Base-by-base conservation (phyloP, 2,113 vertebrate genomes). In the Microcebus tavaratra region DNA sequence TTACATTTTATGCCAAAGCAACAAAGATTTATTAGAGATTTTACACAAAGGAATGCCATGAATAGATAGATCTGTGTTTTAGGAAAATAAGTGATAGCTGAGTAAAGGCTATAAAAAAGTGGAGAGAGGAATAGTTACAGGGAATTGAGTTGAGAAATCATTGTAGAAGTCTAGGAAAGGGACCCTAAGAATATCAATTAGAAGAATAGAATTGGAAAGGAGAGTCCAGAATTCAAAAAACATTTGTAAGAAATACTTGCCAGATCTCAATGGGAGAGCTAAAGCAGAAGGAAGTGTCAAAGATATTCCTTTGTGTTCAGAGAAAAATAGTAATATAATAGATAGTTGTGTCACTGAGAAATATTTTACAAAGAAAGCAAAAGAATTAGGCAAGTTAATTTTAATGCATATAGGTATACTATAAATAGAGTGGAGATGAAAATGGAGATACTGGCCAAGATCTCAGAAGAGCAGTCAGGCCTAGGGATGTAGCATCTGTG, bases 41-140 rank as follows among this genome's bases (percentile, higher is more conserved):
- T 70, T 85, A 94, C 72, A 75, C 48, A 93, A 93, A 85, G 6
- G 27, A 73, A 84, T 34, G 29, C 5, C 14, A 14, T 13, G 39
- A 83, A 72, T 93, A 34, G 59, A 72, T 93, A 34, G 59, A 70
- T 95, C 87, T 96, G 36, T 57, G 6, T 73, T 96, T 95, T 80
- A 95, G 78, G 39, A 88, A 96, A n/a, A 55, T 68, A 93, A 91
- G 48, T 68, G 12, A 76, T 23, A 53, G 15, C 81, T 50, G 5
- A 29, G 27, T 65, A 48, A 81, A 78, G n/a, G 13, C n/a, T 83
- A 50, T 50, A 83, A 82, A 75, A 83, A 36, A 70, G 50, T 67
- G 81, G 34, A 36, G 31, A 70, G 89, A 65, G 68, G 39, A 57
- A 79, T 9, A 81, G 34, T 59, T 79, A 53, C 5, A 15, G 18